Percentiles rank a stretch among this genome's conserved stretches.
Conservation (phyloP, 2,113 vertebrate species). For the Cervus canadensis region DNA sequence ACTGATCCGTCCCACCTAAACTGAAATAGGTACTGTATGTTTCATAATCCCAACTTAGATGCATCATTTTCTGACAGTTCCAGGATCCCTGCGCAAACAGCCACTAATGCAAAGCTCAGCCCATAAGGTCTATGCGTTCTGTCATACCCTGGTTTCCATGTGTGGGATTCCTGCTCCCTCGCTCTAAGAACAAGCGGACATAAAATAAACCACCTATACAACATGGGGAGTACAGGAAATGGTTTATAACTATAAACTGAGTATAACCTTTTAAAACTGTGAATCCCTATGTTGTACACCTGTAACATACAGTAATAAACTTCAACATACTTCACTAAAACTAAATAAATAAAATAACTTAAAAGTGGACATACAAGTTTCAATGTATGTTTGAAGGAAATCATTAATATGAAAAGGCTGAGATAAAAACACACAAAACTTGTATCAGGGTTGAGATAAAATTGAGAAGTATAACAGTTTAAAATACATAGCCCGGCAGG, state of each 20-base stretch:
- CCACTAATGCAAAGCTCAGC: not conserved
- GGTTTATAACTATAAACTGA: not conserved
- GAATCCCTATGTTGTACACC: rapidly evolving
- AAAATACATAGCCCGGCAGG: not conserved
- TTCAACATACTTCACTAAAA: not conserved
- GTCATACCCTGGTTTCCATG: not conserved
- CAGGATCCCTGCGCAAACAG: not conserved
- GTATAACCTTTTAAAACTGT: not conserved
- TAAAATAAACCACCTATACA: not conserved
- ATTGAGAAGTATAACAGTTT: not conserved
- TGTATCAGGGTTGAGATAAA: not conserved
- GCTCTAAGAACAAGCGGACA: not conserved
- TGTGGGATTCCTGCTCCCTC: not conserved
- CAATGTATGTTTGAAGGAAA: not conserved
- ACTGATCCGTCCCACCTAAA: not conserved
- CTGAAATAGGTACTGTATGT: not conserved
- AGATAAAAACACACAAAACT: not conserved
- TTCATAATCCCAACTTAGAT: not conserved
- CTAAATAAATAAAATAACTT: not conserved
- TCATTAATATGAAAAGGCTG: not conserved
- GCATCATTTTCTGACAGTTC: not conserved
- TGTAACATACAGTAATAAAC: not conserved
- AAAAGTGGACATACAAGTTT: not conserved
- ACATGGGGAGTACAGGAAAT: not conserved
- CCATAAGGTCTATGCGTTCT: not conserved